Evolutionary conservation across 2,113 vertebrate genomes (phyloP).

Genomic region (Embiotoca jacksoni): DNA sequence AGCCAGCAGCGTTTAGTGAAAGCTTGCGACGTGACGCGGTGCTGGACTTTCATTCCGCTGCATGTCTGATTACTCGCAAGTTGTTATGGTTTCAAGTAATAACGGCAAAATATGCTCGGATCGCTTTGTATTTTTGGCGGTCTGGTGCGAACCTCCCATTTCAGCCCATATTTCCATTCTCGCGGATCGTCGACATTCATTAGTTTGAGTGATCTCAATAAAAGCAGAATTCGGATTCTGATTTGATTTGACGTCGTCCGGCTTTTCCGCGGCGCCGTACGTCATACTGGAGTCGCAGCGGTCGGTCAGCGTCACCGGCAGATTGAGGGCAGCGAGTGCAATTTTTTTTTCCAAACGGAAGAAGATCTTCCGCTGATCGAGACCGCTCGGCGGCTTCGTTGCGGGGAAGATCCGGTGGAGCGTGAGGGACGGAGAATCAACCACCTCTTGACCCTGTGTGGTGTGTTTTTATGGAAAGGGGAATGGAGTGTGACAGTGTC

Average conservation of each 20-base stretch:
- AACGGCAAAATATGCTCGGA: background rate
- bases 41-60: too few species aligned
- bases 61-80: background rate
- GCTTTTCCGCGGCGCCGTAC: background rate
- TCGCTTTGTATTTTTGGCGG: background rate
- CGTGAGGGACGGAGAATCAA: slow-evolving; percentile 35
- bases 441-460: slow-evolving; percentile 38
- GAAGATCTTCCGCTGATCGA: slow-evolving; percentile 45
- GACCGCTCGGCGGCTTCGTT: slow-evolving; percentile 36
- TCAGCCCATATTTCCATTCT: background rate
- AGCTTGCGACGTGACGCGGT: background rate
- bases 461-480: slow-evolving; percentile 54
- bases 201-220: background rate
- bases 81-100: background rate
- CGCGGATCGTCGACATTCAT: background rate
- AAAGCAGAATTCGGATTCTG: background rate
- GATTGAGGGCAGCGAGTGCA: background rate
- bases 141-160: background rate
- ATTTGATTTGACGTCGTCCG: background rate
- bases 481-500: slow-evolving; percentile 64
- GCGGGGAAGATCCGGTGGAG: slow-evolving; percentile 22
- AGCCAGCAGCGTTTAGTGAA: too few species aligned
- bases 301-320: background rate
- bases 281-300: slow-evolving; percentile 8
- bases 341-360: background rate